Conservation (phyloP, 2,113 vertebrate species). For the Fukomys damarensis region DNA sequence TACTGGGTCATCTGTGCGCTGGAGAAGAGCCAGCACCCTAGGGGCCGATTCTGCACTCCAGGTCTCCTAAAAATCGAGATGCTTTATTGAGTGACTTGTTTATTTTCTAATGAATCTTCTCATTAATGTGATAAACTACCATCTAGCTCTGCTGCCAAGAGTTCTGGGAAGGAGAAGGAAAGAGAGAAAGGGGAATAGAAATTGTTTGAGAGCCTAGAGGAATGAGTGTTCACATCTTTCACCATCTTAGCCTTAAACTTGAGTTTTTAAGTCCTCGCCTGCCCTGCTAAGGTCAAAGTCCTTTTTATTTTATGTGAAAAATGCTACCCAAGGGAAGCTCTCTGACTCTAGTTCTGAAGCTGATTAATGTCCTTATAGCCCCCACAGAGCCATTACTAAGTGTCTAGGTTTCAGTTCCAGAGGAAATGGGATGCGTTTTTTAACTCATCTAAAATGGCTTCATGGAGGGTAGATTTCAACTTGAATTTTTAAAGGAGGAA, state of each 20-base stretch:
- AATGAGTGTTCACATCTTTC: not conserved
- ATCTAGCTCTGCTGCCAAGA: not conserved
- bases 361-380: slow-evolving; percentile 54
- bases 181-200: not conserved
- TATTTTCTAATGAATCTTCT: not conserved
- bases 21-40: not conserved
- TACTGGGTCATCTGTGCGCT: fast-evolving
- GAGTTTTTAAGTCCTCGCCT: slow-evolving; percentile 30
- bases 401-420: slow-evolving; percentile 56
- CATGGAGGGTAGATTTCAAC: slow-evolving; percentile 45
- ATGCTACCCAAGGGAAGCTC: slow-evolving; percentile 31
- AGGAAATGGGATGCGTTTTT: slow-evolving; percentile 61
- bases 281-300: slow-evolving; percentile 50
- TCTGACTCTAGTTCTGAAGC: slow-evolving; percentile 54
- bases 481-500: slow-evolving; percentile 43
- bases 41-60: not conserved
- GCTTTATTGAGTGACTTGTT: not conserved
- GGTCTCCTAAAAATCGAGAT: not conserved
- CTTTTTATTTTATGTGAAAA: slow-evolving; percentile 71
- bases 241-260: not conserved
- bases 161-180: not conserved
- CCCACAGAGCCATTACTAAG: slow-evolving; percentile 31
- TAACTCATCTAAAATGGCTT: slow-evolving; percentile 60
- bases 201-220: not conserved
- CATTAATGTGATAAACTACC: not conserved